A percentile compares a stretch with the other conserved stretches of the same genome.
These are phyloP conservation scores for Lycocorax pyrrhopterus DNA, from an alignment of 2,113 vertebrate genomes.

Conservation along the genomic window DNA sequence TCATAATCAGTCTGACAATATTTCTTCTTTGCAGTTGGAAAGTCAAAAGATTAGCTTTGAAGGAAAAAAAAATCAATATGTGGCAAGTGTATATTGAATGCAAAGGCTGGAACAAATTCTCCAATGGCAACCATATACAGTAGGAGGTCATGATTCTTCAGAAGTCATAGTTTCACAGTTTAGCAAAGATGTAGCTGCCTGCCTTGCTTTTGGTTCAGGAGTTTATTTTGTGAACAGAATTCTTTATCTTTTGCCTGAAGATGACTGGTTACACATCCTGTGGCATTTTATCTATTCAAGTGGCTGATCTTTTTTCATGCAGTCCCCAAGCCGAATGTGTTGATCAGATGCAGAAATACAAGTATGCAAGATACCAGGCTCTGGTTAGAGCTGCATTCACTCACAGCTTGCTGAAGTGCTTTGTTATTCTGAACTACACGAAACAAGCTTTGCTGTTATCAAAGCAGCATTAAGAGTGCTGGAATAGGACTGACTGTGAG, in stretches of 20 bases:
- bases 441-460: not conserved
- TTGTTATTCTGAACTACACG: not conserved
- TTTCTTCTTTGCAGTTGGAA: slow-evolving; percentile 50
- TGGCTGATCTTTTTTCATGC: not conserved
- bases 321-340: not conserved
- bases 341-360: not conserved
- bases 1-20: slow-evolving; percentile 60
- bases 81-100: not conserved
- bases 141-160: slow-evolving; percentile 27
- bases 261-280: not conserved
- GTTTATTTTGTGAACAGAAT: not conserved
- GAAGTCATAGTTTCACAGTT: not conserved
- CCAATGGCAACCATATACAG: not conserved
- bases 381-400: not conserved
- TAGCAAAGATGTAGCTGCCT: not conserved
- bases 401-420: not conserved
- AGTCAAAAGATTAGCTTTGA: slow-evolving; percentile 61
- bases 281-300: not conserved
- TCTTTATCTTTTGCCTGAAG: not conserved
- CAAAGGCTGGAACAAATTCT: slow-evolving; percentile 33
- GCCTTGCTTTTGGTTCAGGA: not conserved
- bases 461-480: not conserved
- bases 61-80: slow-evolving; percentile 17
- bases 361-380: not conserved
- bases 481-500: not conserved